Evolutionary conservation across 1,140 invertebrate species (phyloP).

Genomic region (Drosophila ironensis): DNA sequence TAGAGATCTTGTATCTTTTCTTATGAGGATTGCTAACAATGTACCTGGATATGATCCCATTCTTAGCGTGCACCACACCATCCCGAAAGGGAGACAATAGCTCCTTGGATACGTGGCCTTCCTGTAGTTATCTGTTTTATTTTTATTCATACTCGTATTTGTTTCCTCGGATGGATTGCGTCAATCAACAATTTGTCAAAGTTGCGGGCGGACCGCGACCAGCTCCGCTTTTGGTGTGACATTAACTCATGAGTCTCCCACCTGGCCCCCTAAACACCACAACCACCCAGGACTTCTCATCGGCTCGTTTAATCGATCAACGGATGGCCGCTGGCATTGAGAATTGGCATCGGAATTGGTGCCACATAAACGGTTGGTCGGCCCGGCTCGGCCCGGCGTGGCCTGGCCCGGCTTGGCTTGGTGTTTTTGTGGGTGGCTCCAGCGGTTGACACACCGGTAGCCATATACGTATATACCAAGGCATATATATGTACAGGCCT

Average conservation of each 20-base stretch:
- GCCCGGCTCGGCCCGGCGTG: too few relatives aligned
- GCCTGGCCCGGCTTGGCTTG: too few relatives aligned
- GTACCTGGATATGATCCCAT: background rate
- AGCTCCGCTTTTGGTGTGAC: slow-evolving; percentile 10
- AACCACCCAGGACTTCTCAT: background rate
- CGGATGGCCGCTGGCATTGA: slow-evolving; percentile 68
- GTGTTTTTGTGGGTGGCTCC: slow-evolving; percentile 12
- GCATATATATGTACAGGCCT: slow-evolving; percentile 12
- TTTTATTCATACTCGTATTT: too few relatives aligned
- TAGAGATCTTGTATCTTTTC: too few relatives aligned
- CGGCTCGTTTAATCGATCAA: slow-evolving; percentile 74
- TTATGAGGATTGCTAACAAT: too few relatives aligned
- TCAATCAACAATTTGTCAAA: slow-evolving; percentile 77
- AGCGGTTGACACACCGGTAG: slow-evolving; percentile 53
- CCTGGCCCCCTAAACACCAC: background rate
- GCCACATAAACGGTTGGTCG: slow-evolving; percentile 23
- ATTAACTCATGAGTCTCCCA: slow-evolving; percentile 3
- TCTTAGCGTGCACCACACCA: background rate
- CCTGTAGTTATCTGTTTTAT: background rate
- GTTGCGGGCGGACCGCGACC: slow-evolving; percentile 24
- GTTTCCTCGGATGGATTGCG: slow-evolving; percentile 64
- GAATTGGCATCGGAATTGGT: slow-evolving; percentile 46
- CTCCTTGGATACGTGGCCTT: slow-evolving; percentile 60
- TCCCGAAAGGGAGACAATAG: slow-evolving; percentile 1
- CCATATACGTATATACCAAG: background rate